Percentiles rank a stretch among this genome's conserved stretches.
Conservation (phyloP, 2,113 vertebrate species). For the Mormyrus iriodes region DNA sequence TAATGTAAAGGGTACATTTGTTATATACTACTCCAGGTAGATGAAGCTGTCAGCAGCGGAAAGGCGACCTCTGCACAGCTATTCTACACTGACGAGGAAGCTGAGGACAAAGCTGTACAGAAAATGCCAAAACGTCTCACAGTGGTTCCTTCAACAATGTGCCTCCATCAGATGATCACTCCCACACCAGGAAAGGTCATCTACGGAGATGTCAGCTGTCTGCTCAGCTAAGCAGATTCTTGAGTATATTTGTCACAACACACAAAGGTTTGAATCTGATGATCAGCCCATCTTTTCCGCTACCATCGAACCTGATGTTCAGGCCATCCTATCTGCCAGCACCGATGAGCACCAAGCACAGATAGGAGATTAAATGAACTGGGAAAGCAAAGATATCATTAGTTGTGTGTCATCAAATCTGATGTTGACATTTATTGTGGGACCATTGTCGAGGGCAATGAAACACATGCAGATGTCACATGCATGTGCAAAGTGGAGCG, state of each 20-base stretch:
- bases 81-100: not conserved
- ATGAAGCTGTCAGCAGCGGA: not conserved
- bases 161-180: conserved; percentile 20
- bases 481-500: not conserved
- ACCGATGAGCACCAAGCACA: conserved; percentile 9
- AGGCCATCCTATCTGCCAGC: not conserved
- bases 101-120: not conserved
- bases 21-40: not conserved
- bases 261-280: conserved; percentile 10
- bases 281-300: conserved; percentile 14
- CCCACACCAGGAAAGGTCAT: conserved; percentile 15
- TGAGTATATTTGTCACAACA: conserved; percentile 8
- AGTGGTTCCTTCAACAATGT: not conserved
- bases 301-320: not conserved
- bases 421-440: not conserved
- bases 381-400: conserved; percentile 8
- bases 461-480: conserved; percentile 6
- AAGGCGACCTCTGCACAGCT: not conserved
- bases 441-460: not conserved
- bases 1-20: not conserved
- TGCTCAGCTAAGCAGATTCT: conserved; percentile 8
- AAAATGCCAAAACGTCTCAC: not conserved
- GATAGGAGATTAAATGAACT: conserved; percentile 4
- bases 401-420: not conserved
- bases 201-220: conserved; percentile 11